A percentile compares a stretch with the other conserved stretches of the same genome.
phyloP scores from a whole-genome alignment of 2,888 invertebrate species.

The Caenorhabditis doughertyi region DNA sequence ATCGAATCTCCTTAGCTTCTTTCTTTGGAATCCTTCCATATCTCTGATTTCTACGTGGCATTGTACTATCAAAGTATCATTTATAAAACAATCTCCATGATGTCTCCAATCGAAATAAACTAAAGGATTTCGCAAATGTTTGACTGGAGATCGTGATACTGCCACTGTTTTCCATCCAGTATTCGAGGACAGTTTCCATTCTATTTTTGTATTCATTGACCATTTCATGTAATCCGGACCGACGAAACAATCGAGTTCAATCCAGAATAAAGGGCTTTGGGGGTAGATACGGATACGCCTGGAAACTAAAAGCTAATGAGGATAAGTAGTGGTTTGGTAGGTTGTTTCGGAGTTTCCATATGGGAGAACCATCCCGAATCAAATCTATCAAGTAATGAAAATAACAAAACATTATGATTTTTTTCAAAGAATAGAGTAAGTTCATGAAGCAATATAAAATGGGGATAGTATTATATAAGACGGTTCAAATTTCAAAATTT shows the following conservation, averaged over 20 bases:
- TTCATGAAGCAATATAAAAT: no score
- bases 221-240: background rate
- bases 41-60: background rate
- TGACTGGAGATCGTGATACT: background rate
- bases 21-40: background rate
- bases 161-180: background rate
- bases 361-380: no score
- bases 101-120: background rate
- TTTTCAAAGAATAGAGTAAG: no score
- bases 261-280: background rate
- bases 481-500: no score
- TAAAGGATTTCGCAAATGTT: background rate
- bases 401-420: no score
- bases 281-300: conserved; percentile 15
- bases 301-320: background rate
- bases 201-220: background rate
- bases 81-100: background rate
- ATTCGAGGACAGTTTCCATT: background rate
- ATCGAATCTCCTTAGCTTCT: background rate
- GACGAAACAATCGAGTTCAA: conserved; percentile 13
- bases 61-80: background rate
- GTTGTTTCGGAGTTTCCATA: no score
- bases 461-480: no score
- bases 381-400: no score
- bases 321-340: no score